phyloP scores from a whole-genome alignment of 1,140 invertebrate genomes.

The Procambarus virginalis region DNA sequence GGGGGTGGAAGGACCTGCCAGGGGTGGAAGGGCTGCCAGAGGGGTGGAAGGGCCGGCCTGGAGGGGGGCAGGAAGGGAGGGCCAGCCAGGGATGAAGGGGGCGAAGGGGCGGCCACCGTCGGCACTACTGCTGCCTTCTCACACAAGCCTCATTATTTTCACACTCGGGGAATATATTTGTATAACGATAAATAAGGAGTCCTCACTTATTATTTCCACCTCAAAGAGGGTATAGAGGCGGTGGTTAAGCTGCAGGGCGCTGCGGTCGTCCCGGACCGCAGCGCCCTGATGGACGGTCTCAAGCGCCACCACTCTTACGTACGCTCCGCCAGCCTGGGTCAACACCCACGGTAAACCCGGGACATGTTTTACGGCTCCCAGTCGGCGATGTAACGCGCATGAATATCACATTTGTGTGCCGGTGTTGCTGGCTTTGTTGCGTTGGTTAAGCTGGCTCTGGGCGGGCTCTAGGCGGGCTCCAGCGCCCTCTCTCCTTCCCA shows the following conservation, averaged over 20 bases:
- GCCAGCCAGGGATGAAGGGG: too few relatives aligned
- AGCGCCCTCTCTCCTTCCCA: too few relatives aligned
- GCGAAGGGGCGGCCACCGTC: too few relatives aligned
- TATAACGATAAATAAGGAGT: conserved; percentile 54
- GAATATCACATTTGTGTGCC: not conserved
- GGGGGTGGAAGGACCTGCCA: too few relatives aligned
- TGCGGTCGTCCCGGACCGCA: too few relatives aligned
- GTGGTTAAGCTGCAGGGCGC: conserved; percentile 56
- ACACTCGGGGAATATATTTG: conserved; percentile 57
- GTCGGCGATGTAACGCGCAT: not conserved
- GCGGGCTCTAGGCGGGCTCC: too few relatives aligned
- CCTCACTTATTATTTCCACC: conserved; percentile 54
- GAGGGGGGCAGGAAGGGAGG: too few relatives aligned
- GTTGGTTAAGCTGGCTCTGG: too few relatives aligned
- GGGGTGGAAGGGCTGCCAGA: too few relatives aligned
- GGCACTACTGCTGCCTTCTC: not conserved
- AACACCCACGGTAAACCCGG: not conserved
- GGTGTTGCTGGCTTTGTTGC: not conserved
- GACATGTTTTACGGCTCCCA: not conserved
- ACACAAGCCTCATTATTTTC: conserved; percentile 49
- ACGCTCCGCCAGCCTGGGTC: not conserved
- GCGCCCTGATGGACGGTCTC: not conserved
- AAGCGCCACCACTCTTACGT: not conserved
- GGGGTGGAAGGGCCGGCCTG: too few relatives aligned
- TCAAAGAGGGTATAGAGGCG: conserved; percentile 21